Percentiles rank a stretch among this genome's conserved stretches.
Conservation (phyloP, 2,888 invertebrate species). For the Scaptomyza parva region DNA sequence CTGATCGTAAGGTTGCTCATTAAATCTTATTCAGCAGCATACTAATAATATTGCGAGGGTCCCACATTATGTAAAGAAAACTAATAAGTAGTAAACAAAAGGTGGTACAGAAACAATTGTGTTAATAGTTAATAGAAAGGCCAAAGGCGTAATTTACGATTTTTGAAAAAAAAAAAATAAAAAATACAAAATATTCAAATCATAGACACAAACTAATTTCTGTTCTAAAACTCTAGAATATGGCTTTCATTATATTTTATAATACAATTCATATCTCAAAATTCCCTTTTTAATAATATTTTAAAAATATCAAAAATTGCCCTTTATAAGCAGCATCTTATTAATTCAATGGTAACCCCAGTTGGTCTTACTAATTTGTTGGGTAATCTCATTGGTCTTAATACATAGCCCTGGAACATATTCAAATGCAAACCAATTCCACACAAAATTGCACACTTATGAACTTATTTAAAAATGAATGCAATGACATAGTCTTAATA, state of each 20-base stretch:
- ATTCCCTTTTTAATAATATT: neutral
- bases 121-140: neutral
- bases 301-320: neutral
- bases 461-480: constrained; percentile 8
- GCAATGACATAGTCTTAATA: constrained; percentile 31
- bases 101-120: neutral
- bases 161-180: neutral
- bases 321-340: neutral
- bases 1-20: constrained; percentile 45
- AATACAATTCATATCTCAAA: neutral
- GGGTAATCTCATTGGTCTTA: neutral
- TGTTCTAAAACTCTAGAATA: neutral
- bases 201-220: neutral
- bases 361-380: constrained; percentile 32
- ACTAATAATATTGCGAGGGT: constrained; percentile 37
- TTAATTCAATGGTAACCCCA: constrained; percentile 7
- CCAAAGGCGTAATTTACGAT: neutral
- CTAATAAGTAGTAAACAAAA: neutral
- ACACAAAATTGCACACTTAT: constrained; percentile 29
- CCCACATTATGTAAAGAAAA: constrained; percentile 1
- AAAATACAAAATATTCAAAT: neutral
- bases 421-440: constrained; percentile 21
- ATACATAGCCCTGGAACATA: constrained; percentile 14
- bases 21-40: constrained; percentile 45
- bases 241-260: neutral